Base-by-base conservation (phyloP, 35 echinoderm and acorn worm species). In the Heliocidaris erythrogramma region DNA sequence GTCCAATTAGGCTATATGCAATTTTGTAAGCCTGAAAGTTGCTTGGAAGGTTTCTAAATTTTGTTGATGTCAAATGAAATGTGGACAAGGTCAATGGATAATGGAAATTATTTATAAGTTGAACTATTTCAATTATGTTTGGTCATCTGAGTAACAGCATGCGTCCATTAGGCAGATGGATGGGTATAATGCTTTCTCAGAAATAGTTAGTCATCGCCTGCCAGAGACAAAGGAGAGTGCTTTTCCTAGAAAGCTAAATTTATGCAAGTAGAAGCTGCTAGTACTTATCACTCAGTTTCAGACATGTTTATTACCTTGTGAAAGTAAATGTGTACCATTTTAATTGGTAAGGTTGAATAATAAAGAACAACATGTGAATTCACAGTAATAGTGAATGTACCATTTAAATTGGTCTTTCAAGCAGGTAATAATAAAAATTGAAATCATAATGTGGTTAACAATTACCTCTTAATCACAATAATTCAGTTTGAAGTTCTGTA, bases 41-140 rank as follows among this genome's bases (percentile, higher is more conserved):
- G 52, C 9, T 12, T 56, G 52, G 2, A 56, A 56, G 52, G 52
- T 56, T 78, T 78, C 21, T 27, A 7, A 78, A 78, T 78, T 78
- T 18, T 17, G 65, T 78, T n/a, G 21, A 78, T 78, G 65, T 78
- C 65, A 78, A 27, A 78, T n/a, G 65, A 78, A 5, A 7, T 78
- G 65, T 78, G 65, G 65, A 78, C 18, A 78, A 78, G 65, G 65
- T 24, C 65, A 78, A 7, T 78, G 65, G 65, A n/a, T 78, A 78
- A 78, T 78, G 65, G 65, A 78, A 78, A 78, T 78, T 78, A 78
- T 78, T n/a, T 78, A n/a, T n/a, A 78, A 78, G 65, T 18, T 78
- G 65, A 78, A 78, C 65, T 29, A 78, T 78, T 78, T n/a, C 21
- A 78, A 78, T 78, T 78, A 78, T 78, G 65, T 78, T 78, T 21